These are phyloP conservation scores for Lamellibrachia satsuma DNA, from an alignment of 2,888 invertebrate species.

Conservation along the genomic window DNA sequence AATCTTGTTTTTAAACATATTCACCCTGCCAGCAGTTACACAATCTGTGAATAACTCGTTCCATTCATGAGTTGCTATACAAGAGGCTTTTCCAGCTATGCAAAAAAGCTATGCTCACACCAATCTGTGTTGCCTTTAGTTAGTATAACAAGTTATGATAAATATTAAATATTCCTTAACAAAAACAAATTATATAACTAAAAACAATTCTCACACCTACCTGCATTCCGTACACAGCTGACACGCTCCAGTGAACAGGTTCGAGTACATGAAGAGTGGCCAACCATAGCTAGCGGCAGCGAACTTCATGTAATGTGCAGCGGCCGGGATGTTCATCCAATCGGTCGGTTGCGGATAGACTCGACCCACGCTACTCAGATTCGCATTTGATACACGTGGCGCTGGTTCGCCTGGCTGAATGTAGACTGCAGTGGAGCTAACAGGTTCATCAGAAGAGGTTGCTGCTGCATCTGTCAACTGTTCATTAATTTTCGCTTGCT, in stretches of 20 bases:
- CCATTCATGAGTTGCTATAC: too few relatives aligned
- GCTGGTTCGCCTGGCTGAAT: neutral
- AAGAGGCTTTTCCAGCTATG: too few relatives aligned
- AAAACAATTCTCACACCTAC: constrained; percentile 42
- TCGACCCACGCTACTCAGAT: neutral
- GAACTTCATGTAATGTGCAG: constrained; percentile 80
- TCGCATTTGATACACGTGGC: neutral
- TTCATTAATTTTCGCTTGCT: neutral
- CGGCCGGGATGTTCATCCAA: constrained; percentile 84
- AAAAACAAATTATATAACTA: neutral
- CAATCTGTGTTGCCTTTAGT: too few relatives aligned
- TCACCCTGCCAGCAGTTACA: too few relatives aligned
- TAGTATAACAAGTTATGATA: too few relatives aligned
- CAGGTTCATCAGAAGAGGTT: neutral
- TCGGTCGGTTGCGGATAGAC: constrained; percentile 34
- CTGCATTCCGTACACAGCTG: constrained; percentile 69
- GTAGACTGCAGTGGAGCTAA: neutral
- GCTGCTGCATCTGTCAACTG: neutral
- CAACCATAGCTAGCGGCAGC: constrained; percentile 89
- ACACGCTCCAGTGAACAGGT: constrained; percentile 80
- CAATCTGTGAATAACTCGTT: too few relatives aligned
- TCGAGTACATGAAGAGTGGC: constrained; percentile 83
- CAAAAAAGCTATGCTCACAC: too few relatives aligned
- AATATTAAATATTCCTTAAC: neutral
- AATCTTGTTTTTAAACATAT: too few relatives aligned